phyloP scores from a whole-genome alignment of 2,113 vertebrate species.

The Ahaetulla prasina region DNA sequence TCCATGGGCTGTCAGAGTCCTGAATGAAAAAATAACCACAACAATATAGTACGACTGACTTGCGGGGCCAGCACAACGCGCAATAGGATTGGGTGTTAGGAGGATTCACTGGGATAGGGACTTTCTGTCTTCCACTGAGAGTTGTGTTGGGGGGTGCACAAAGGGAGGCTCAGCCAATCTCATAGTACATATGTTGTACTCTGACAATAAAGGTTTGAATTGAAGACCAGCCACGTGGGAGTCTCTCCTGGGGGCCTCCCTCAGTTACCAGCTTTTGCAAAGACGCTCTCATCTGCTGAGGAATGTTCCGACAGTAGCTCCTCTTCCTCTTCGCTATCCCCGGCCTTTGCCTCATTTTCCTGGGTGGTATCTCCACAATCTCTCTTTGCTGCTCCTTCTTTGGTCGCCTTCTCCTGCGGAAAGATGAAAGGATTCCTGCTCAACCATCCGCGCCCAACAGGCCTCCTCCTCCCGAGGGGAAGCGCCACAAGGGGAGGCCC shows the following conservation, averaged over 20 bases:
- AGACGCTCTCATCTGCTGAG: conserved; percentile 80
- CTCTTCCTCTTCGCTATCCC: conserved; percentile 54
- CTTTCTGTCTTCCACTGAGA: no score
- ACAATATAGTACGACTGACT: no score
- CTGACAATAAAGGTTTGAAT: no score
- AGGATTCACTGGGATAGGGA: no score
- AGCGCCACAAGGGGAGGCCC: not conserved
- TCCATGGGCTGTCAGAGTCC: no score
- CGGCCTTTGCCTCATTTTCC: conserved; percentile 24
- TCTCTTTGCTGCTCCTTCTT: conserved; percentile 37
- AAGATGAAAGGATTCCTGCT: not conserved
- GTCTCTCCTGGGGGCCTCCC: not conserved
- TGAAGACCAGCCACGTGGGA: not conserved
- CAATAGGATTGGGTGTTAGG: no score
- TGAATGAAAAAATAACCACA: no score
- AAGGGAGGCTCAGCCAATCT: no score
- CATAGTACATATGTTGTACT: no score
- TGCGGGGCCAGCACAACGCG: no score
- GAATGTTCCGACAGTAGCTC: conserved; percentile 74
- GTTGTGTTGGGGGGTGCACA: no score
- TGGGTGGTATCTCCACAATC: not conserved
- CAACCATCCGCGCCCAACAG: not conserved
- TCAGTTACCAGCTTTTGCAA: conserved; percentile 82
- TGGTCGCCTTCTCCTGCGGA: conserved; percentile 75
- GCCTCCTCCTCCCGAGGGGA: not conserved